phyloP scores from a whole-genome alignment of 2,797 vertebrate genomes.

The Eulemur coronatus region DNA sequence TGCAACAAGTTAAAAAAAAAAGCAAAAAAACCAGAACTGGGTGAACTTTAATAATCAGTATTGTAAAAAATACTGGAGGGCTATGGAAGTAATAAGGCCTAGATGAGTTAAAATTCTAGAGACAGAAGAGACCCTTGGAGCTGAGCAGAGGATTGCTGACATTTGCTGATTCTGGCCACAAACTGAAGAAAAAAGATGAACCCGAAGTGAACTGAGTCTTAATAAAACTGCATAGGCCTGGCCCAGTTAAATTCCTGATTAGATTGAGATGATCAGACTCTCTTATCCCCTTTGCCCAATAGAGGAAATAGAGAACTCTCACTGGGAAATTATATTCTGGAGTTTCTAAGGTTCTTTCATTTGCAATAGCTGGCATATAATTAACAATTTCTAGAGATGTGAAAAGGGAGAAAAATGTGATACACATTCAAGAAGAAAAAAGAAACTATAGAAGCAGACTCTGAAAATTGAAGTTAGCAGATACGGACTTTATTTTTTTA shows the following conservation, averaged over 20 bases:
- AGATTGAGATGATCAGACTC: background rate
- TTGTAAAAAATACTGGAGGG: background rate
- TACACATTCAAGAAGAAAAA: slow-evolving; percentile 14
- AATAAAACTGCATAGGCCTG: background rate
- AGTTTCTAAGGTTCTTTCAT: slow-evolving; percentile 35
- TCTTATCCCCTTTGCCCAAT: background rate
- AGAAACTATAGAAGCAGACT: background rate
- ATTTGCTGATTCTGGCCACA: slow-evolving; percentile 1
- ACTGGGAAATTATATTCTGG: background rate
- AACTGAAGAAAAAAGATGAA: background rate
- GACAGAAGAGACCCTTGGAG: background rate
- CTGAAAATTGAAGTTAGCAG: background rate
- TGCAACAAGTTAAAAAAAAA: background rate
- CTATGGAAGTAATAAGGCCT: background rate
- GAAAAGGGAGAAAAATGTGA: background rate
- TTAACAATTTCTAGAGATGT: background rate
- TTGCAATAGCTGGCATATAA: background rate
- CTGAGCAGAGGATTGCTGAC: background rate
- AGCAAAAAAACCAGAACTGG: background rate
- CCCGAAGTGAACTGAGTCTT: background rate
- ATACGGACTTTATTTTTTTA: background rate
- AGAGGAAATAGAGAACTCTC: background rate
- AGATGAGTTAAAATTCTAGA: slow-evolving; percentile 45
- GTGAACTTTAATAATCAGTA: background rate
- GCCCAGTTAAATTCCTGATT: background rate